Evolutionary conservation across 2,888 invertebrate species (phyloP).

Genomic region (Macrosiphum euphorbiae): DNA sequence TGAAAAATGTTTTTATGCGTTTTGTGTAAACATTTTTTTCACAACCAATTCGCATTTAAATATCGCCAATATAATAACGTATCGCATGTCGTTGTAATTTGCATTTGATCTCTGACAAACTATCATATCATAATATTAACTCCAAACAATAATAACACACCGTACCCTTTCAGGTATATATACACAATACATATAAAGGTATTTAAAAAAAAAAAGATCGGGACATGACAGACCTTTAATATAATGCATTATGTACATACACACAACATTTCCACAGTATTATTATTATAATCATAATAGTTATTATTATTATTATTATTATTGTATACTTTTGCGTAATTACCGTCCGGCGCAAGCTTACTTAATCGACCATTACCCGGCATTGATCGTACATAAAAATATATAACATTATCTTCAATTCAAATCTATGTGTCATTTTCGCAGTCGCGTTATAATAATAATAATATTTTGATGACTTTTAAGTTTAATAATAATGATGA

Average conservation of each 20-base stretch:
- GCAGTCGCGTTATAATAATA: background rate
- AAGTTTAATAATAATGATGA: background rate
- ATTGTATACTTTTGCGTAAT: background rate
- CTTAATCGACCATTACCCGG: background rate
- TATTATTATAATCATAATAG: constrained; percentile 1
- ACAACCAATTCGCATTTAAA: background rate
- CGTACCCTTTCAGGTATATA: constrained; percentile 87
- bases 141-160: constrained; percentile 77
- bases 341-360: background rate
- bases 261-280: background rate
- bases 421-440: background rate
- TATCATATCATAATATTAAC: constrained; percentile 73
- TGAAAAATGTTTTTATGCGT: background rate
- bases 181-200: background rate
- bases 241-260: background rate
- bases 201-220: constrained; percentile 37
- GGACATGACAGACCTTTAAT: background rate
- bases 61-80: constrained; percentile 19
- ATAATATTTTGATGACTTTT: background rate
- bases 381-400: background rate
- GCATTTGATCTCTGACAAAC: constrained; percentile 90
- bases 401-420: background rate
- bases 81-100: constrained; percentile 69
- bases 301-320: background rate
- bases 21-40: constrained; percentile 14